Evolutionary conservation across 2,797 vertebrate species (phyloP).

Genomic region (Pipistrellus nathusii): DNA sequence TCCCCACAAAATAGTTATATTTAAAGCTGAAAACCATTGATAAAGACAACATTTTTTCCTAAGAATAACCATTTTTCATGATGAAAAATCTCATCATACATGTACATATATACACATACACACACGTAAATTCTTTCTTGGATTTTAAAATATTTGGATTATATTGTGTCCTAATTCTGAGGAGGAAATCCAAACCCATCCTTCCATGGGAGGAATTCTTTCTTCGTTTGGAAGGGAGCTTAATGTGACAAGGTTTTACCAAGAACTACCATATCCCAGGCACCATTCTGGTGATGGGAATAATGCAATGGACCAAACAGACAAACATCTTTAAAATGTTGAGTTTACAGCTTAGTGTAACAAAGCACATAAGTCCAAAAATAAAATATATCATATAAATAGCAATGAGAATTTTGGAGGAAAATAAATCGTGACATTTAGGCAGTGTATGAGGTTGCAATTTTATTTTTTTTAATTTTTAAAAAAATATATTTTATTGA

Average conservation of each 20-base stretch:
- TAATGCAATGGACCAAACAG: not conserved
- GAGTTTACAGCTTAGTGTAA: not conserved
- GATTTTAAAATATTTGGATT: not conserved
- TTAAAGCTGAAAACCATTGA: not conserved
- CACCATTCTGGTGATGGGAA: not conserved
- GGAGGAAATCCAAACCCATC: not conserved
- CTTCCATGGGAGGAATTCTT: not conserved
- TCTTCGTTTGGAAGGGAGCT: not conserved
- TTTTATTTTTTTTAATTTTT: too few relatives aligned
- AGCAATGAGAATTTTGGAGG: not conserved
- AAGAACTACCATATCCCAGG: not conserved
- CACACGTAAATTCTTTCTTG: not conserved
- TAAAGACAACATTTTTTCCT: slow-evolving; percentile 1
- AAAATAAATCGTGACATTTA: not conserved
- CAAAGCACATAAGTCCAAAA: not conserved
- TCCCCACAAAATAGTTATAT: not conserved
- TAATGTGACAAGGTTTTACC: not conserved
- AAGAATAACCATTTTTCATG: not conserved
- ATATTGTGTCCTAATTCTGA: not conserved
- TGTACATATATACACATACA: not conserved
- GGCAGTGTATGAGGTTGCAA: not conserved
- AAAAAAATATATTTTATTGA: too few relatives aligned
- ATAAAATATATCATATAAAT: not conserved
- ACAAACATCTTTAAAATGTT: not conserved
- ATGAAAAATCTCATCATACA: not conserved